phyloP scores from a whole-genome alignment of 2,113 vertebrate species.

The Ptilonorhynchus violaceus region DNA sequence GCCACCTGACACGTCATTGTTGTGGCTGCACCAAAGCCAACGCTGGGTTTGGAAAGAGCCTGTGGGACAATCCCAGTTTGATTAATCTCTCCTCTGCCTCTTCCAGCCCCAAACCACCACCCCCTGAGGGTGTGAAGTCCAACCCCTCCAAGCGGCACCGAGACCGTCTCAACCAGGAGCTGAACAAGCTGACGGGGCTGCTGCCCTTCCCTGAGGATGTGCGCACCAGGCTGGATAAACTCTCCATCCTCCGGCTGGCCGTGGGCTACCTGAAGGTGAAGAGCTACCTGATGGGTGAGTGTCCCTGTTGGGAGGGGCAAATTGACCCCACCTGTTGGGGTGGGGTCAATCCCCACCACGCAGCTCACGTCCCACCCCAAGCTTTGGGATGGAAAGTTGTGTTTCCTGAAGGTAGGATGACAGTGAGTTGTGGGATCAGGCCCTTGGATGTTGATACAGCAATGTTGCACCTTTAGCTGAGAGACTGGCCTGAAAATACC shows the following conservation, averaged over 20 bases:
- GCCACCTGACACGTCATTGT: background rate
- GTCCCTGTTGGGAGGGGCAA: accelerated
- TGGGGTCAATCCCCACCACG: background rate
- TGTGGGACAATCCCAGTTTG: background rate
- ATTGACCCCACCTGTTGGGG: too few relatives aligned
- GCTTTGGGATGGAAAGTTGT: background rate
- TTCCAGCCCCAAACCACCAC: constrained; percentile 31
- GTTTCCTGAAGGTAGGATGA: background rate
- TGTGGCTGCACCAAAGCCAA: background rate
- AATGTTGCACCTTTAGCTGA: background rate
- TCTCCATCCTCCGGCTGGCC: constrained; percentile 80
- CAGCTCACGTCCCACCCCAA: accelerated
- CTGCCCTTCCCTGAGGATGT: constrained; percentile 83
- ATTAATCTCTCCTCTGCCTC: background rate
- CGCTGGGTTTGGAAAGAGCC: background rate
- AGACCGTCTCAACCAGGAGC: constrained; percentile 80
- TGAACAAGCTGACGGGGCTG: constrained; percentile 78
- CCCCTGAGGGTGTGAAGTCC: constrained; percentile 72
- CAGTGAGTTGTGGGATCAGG: background rate
- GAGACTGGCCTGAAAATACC: background rate
- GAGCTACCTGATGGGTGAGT: constrained; percentile 80
- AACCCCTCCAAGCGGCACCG: constrained; percentile 84
- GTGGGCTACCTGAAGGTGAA: constrained; percentile 86
- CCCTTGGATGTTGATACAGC: background rate
- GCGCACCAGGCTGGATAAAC: constrained; percentile 77